Evolutionary conservation across 1,140 invertebrate species (phyloP).

Genomic region (Aphelenchoides besseyi): DNA sequence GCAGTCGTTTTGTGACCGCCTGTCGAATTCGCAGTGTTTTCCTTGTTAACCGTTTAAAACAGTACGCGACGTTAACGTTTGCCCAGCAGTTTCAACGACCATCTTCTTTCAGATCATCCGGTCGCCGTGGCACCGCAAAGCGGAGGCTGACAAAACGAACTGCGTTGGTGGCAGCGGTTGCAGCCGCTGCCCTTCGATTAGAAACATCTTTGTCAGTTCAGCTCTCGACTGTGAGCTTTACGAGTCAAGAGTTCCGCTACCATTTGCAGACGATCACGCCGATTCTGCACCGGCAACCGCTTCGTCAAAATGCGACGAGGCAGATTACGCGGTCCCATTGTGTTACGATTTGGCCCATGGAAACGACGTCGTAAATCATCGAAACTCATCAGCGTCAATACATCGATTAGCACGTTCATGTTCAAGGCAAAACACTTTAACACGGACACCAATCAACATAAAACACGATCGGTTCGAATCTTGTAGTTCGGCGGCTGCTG

Average conservation of each 20-base stretch:
- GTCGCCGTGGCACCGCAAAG: background rate
- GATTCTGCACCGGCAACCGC: background rate
- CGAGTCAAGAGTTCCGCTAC: background rate
- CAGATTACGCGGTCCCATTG: background rate
- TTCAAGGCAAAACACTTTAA: too few species aligned
- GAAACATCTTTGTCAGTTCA: background rate
- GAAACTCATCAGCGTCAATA: too few species aligned
- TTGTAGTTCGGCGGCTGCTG: background rate
- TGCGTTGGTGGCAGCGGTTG: background rate
- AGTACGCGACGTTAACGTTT: too few species aligned
- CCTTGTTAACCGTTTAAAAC: too few species aligned
- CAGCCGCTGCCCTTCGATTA: background rate
- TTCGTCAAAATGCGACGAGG: background rate
- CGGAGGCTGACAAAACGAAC: background rate
- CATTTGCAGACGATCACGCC: background rate
- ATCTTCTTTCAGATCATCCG: background rate
- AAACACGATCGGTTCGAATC: background rate
- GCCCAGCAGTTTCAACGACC: too few species aligned
- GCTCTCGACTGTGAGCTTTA: background rate
- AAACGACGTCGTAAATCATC: background rate
- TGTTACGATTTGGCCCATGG: background rate
- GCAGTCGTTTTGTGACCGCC: background rate
- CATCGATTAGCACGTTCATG: too few species aligned
- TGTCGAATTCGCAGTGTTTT: background rate
- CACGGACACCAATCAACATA: background rate